Evolutionary conservation across 2,797 vertebrate species (phyloP).

Genomic region (Sebastes steindachneri): DNA sequence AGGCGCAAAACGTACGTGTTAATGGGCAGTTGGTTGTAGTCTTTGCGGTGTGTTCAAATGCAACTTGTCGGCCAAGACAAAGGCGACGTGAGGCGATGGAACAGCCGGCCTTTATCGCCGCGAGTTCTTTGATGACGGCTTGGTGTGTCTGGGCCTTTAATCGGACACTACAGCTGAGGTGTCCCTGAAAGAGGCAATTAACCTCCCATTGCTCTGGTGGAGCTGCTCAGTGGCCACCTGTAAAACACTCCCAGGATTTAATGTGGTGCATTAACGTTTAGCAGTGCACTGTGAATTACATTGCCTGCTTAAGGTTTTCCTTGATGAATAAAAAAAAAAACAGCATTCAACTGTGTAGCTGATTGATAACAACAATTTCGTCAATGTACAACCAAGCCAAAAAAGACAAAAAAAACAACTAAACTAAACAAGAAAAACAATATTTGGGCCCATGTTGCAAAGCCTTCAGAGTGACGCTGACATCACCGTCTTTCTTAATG

Average conservation of each 20-base stretch:
- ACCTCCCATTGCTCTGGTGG: conserved; percentile 2
- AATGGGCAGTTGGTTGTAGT: no score
- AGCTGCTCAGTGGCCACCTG: background rate
- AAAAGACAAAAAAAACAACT: background rate
- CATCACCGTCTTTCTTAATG: background rate
- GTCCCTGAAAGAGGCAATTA: conserved; percentile 12
- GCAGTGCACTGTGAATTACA: background rate
- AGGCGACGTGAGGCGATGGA: no score
- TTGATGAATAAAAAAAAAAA: background rate
- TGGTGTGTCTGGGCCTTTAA: background rate
- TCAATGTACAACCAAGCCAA: background rate
- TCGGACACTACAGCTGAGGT: background rate
- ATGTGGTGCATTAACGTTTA: background rate
- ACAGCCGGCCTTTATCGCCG: no score
- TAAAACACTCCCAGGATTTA: conserved; percentile 5
- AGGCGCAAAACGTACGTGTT: no score
- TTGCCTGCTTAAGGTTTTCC: background rate
- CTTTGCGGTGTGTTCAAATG: no score
- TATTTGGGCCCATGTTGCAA: background rate
- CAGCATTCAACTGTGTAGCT: background rate
- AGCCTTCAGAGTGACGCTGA: background rate
- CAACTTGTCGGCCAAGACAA: no score
- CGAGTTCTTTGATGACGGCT: no score
- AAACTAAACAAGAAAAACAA: background rate
- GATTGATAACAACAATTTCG: background rate